These are phyloP conservation scores for Eilema depressum DNA, from an alignment of 2,888 invertebrate genomes.

Conservation along the genomic window DNA sequence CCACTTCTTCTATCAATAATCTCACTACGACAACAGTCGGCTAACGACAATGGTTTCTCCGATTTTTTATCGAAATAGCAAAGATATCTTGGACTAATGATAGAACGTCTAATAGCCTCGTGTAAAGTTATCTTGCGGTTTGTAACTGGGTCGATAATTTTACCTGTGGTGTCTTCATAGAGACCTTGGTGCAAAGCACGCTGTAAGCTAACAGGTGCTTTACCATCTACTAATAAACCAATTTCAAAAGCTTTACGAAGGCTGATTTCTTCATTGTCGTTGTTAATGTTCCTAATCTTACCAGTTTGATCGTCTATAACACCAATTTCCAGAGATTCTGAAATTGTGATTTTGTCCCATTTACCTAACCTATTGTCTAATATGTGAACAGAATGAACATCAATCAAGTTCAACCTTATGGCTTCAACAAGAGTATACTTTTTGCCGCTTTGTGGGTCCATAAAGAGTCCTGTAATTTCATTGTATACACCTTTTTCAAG, in stretches of 20 bases:
- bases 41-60: constrained; percentile 90
- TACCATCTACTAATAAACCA: constrained; percentile 93
- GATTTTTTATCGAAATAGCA: constrained; percentile 93
- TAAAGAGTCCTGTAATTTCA: constrained; percentile 92
- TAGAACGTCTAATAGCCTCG: constrained; percentile 93
- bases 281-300: constrained; percentile 90
- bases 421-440: constrained; percentile 94
- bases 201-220: constrained; percentile 93
- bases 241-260: constrained; percentile 92
- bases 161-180: constrained; percentile 93
- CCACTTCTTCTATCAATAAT: constrained; percentile 93
- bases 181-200: constrained; percentile 95
- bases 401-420: constrained; percentile 92
- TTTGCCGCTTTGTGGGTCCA: constrained; percentile 93
- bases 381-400: constrained; percentile 94
- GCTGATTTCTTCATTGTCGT: constrained; percentile 89
- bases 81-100: constrained; percentile 93
- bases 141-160: constrained; percentile 93
- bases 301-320: constrained; percentile 91
- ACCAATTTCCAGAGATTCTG: constrained; percentile 92
- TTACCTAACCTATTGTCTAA: constrained; percentile 92
- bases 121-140: constrained; percentile 93
- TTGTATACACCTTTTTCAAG: constrained; percentile 93
- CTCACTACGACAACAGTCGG: constrained; percentile 93
- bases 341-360: constrained; percentile 92